These are phyloP conservation scores for Theocolax elegans DNA, from an alignment of 1,140 invertebrate genomes.

Conservation along the genomic window DNA sequence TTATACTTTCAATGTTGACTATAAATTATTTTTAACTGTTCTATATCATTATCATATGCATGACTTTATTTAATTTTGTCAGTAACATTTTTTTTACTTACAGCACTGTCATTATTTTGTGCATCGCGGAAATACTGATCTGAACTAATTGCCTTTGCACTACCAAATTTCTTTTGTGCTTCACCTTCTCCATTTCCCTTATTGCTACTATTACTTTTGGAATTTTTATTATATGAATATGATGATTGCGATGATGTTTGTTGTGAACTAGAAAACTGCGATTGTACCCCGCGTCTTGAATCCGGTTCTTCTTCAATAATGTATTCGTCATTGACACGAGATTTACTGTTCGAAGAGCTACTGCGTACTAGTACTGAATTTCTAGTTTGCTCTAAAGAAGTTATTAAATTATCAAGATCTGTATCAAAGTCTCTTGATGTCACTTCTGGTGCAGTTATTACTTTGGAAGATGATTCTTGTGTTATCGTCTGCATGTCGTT, in stretches of 20 bases:
- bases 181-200: conserved; percentile 64
- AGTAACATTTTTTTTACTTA: too few relatives aligned
- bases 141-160: conserved; percentile 97
- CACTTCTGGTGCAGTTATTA: conserved; percentile 54
- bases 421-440: conserved; percentile 52
- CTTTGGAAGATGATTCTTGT: conserved; percentile 73
- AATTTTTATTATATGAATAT: background rate
- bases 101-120: conserved; percentile 68
- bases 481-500: conserved; percentile 94
- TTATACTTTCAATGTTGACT: too few relatives aligned
- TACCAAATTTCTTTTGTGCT: conserved; percentile 94
- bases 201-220: conserved; percentile 2
- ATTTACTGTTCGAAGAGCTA: conserved; percentile 41
- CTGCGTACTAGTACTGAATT: conserved; percentile 10
- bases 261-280: conserved; percentile 38
- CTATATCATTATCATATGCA: too few relatives aligned
- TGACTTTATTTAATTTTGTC: too few relatives aligned
- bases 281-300: conserved; percentile 49
- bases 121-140: conserved; percentile 92
- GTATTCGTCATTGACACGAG: conserved; percentile 55
- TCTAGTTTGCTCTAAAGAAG: conserved; percentile 31
- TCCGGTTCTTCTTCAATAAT: conserved; percentile 60
- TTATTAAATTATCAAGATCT: conserved; percentile 46
- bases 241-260: conserved; percentile 34
- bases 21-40: too few relatives aligned